These are phyloP conservation scores for Synergus laeviventris DNA, from an alignment of 2,888 invertebrate species.

Conservation along the genomic window DNA sequence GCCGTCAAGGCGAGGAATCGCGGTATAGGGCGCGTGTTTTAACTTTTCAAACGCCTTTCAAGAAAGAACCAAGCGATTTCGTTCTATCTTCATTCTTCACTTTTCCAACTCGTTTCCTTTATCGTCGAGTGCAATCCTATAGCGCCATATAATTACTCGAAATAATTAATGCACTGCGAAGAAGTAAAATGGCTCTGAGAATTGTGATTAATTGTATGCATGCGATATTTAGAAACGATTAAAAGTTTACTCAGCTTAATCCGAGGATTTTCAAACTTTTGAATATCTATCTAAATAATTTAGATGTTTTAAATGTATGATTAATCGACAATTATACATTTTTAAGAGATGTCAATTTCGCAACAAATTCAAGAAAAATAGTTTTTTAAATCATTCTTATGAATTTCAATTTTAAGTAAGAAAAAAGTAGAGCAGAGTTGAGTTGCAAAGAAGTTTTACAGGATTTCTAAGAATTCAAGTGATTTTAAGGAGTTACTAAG, in stretches of 20 bases:
- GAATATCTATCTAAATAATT: too few species aligned
- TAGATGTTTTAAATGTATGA: too few species aligned
- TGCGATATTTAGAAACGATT: not conserved
- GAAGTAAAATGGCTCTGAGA: not conserved
- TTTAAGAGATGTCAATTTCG: too few species aligned
- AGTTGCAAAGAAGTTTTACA: too few species aligned
- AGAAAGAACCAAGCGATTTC: slow-evolving; percentile 29
- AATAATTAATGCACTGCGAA: slow-evolving; percentile 19
- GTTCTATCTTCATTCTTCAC: slow-evolving; percentile 34
- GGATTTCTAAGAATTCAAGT: too few species aligned
- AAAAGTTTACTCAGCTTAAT: not conserved
- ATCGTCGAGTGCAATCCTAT: not conserved
- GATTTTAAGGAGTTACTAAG: too few species aligned
- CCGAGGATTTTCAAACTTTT: too few species aligned
- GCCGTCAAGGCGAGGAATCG: not conserved
- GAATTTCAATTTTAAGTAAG: too few species aligned
- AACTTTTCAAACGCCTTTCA: slow-evolving; percentile 27
- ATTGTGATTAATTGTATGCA: slow-evolving; percentile 6
- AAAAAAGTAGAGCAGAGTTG: too few species aligned
- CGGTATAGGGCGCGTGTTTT: slow-evolving; percentile 21
- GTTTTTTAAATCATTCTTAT: too few species aligned
- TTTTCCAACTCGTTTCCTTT: slow-evolving; percentile 26
- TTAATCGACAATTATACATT: too few species aligned
- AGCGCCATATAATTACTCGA: not conserved
- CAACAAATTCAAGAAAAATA: too few species aligned